These are phyloP conservation scores for Brachionus sp. DNA, from an alignment of 1,140 invertebrate genomes.

Conservation along the genomic window DNA sequence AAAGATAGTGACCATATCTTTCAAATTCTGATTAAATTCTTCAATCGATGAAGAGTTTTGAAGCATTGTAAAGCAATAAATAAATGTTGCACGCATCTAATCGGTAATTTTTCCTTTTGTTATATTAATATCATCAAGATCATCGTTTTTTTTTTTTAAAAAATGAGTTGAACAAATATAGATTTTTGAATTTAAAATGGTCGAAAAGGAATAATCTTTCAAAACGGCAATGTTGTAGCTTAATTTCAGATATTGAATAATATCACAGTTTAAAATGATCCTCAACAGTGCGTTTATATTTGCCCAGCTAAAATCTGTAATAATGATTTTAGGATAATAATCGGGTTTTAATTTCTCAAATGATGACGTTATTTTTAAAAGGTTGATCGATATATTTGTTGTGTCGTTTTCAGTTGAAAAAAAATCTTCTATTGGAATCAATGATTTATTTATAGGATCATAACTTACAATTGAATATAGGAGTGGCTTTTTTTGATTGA, in stretches of 20 bases:
- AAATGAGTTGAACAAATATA: neutral
- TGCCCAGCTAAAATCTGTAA: slow-evolving; percentile 10
- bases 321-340: neutral
- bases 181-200: neutral
- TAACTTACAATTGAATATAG: slow-evolving; percentile 2
- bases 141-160: neutral
- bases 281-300: neutral
- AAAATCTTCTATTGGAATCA: slow-evolving; percentile 6
- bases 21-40: neutral
- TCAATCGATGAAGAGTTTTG: neutral
- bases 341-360: neutral
- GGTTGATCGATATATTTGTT: neutral
- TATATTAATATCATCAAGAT: too few relatives aligned
- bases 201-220: neutral
- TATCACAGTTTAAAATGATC: neutral
- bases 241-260: neutral
- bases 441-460: neutral
- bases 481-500: neutral
- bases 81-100: too few relatives aligned
- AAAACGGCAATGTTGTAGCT: neutral
- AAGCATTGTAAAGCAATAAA: neutral
- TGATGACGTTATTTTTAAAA: neutral
- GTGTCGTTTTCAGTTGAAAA: neutral
- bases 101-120: too few relatives aligned
- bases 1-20: neutral